A percentile compares a stretch with the other conserved stretches of the same genome.
phyloP scores from a whole-genome alignment of 2,113 vertebrate genomes.

The Nymphicus hollandicus region DNA sequence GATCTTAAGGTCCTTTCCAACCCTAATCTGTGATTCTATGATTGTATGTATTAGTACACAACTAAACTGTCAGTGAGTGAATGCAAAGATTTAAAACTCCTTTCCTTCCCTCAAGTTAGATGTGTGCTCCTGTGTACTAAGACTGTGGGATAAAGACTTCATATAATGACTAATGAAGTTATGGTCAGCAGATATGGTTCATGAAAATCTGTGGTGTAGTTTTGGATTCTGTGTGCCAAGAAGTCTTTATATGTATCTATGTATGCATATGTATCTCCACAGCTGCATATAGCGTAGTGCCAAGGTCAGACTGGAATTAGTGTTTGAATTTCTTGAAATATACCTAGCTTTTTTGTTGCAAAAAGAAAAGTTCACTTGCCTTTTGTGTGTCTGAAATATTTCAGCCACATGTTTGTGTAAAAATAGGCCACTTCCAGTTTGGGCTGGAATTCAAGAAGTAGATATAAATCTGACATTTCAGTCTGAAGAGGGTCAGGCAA shows the following conservation, averaged over 20 bases:
- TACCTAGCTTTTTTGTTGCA: neutral
- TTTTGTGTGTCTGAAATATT: neutral
- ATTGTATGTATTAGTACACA: neutral
- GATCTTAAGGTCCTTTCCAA: no score
- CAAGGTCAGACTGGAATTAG: neutral
- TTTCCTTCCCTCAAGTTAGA: neutral
- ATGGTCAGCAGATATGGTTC: neutral
- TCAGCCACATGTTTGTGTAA: neutral
- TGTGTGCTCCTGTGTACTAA: neutral
- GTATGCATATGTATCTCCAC: neutral
- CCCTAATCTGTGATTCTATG: no score
- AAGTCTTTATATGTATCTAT: neutral
- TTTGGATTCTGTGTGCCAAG: neutral
- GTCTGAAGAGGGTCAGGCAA: neutral
- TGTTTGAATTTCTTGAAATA: neutral
- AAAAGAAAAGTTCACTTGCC: neutral
- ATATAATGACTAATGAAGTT: neutral
- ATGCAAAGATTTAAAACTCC: neutral
- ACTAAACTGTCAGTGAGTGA: neutral
- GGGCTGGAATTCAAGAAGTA: neutral
- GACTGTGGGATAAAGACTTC: neutral
- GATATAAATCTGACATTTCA: neutral
- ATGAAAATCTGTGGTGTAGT: neutral
- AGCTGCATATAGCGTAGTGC: neutral
- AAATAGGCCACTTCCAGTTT: neutral